Evolutionary conservation across 1,140 invertebrate genomes (phyloP), one percentile per base, ranked within the genome.

Genomic region (Nasonia vitripennis): DNA sequence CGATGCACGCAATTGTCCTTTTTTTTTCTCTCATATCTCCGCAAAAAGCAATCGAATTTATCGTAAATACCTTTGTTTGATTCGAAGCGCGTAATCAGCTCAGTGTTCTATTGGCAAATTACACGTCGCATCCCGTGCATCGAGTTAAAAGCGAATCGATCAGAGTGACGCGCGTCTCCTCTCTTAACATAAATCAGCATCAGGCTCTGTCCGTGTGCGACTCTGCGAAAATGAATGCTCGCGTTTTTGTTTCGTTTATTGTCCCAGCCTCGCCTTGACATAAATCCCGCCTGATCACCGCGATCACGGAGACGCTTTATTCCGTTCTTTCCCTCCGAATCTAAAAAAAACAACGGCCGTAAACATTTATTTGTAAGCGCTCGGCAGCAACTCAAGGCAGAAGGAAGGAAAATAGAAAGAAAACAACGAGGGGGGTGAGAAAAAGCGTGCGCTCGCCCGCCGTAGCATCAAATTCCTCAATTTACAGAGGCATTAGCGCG

Each of bases 391-490:
- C 68, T 71, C 68, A 27, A 27, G 27, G 27, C n/a, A 27, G 31
- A n/a, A 75, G 9, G 37, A 74, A 34, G 73, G 12, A 0, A 20
- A 37, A 41, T 9, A 74, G 45, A 74, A 41, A 41, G 34, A 74
- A 74, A 41, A 74, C 17, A 41, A 74, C 17, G 12, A 23, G 17
- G 17, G 17, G 7, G 55, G n/a, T 20, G 17, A 20, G 34, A 71
- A 34, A 55, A 68, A 74, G 34, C 34, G 34, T 4, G 20, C 10
- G 68, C 27, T 27, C 31, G 48, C 68, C 48, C 74, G 41, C 41
- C 23, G 81, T 67, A 80, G 67, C 68, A 73, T 80, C 31, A 84
- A 86, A 86, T 84, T 86, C 83, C 82, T 86, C 86, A 86, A 86
- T 86, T 83, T 84, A 78, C 78, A 71, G 71, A 86, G 67, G 70